Base-by-base conservation (phyloP, 2,797 vertebrate genomes). In the Acipenser transmontanus region DNA sequence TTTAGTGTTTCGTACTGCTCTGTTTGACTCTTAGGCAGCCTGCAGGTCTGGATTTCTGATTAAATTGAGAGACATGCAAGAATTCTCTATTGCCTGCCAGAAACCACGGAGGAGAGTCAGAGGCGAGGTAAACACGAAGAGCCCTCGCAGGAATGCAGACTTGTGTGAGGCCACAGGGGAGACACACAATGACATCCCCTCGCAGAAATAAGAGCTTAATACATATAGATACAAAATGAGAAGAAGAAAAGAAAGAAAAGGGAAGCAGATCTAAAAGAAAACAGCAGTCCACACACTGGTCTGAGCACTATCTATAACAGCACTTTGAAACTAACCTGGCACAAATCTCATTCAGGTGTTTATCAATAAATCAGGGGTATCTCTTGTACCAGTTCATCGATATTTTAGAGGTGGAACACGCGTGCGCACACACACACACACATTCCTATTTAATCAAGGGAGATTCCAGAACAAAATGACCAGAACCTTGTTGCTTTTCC, bases 11-110 rank as follows among this genome's bases (percentile, higher is more conserved):
- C 78, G 5, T 71, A 70, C 79, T 82, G 85, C 82, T 91, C 84
- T 82, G 82, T 85, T 88, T 88, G 85, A 82, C 68, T 76, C 74
- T 84, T 68, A 72, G 85, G 84, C 80, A 82, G 85, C 80, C 84
- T 81, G 82, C 76, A 72, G 84, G 82, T 88, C 88, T 86, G 81
- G 88, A 85, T 89, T 87, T 81, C 85, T 91, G 88, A 88, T 88
- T 88, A 90, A 88, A 91, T 84, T 87, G 91, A 92, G 81, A 91
- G 88, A 90, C 89, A 83, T 67, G 81, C 83, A 93, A 91, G 90
- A 93, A 94, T 93, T 85, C 83, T 76, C 61, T 20, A 71, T 69
- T 47, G 74, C 74, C 78, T 87, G 91, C 93, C 92, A 95, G 89
- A 80, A 89, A 90, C 88, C 89, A 77, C 91, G 89, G 80, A 78